Evolutionary conservation across 2,113 vertebrate species (phyloP).

Genomic region (Halcyon senegalensis): DNA sequence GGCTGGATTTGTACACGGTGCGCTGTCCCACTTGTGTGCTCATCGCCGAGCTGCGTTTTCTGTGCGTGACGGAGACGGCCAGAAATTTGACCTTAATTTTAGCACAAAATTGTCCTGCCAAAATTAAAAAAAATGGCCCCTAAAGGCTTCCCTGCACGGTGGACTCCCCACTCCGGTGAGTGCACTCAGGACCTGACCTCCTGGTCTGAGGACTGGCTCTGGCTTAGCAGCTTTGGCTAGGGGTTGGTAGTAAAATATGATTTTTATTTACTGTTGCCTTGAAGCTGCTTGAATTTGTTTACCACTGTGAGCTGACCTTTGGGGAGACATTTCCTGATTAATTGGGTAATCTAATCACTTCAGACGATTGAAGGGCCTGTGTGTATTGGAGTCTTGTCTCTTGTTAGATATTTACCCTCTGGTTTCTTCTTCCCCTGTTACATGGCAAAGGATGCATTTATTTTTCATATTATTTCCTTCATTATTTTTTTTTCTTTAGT

Average conservation of each 20-base stretch:
- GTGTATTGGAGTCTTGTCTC: neutral
- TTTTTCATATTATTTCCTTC: neutral
- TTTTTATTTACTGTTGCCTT: neutral
- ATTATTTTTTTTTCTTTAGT: neutral
- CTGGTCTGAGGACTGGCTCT: neutral
- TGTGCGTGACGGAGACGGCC: fast-evolving
- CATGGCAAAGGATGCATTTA: neutral
- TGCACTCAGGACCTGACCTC: neutral
- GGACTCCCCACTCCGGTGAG: fast-evolving
- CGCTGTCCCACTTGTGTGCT: neutral
- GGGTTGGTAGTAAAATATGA: neutral
- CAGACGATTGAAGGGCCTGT: neutral
- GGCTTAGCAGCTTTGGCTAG: neutral
- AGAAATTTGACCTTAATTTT: neutral
- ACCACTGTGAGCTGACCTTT: neutral
- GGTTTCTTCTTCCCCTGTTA: neutral
- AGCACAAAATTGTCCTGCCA: neutral
- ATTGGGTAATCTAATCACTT: neutral
- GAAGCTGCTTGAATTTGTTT: neutral
- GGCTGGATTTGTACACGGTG: neutral
- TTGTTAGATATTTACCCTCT: neutral
- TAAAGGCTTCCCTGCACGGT: neutral
- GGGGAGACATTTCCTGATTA: neutral
- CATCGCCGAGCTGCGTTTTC: neutral
- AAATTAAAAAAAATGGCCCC: neutral